These are phyloP conservation scores for Cyanoderma ruficeps DNA, from an alignment of 2,113 vertebrate genomes.

Conservation along the genomic window DNA sequence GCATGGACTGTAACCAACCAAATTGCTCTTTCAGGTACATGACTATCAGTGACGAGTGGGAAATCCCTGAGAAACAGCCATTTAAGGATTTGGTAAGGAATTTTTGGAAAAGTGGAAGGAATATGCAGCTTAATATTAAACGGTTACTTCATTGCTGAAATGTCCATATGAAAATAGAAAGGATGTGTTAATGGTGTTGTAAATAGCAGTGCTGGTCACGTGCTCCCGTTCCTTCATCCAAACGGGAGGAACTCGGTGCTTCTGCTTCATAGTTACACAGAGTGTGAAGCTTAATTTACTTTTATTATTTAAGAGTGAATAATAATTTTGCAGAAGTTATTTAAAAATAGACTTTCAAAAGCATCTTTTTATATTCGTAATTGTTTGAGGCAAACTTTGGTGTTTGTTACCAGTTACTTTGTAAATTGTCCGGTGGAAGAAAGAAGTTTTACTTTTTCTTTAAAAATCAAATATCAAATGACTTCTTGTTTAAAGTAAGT, in stretches of 20 bases:
- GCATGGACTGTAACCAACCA: not conserved
- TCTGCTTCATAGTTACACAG: not conserved
- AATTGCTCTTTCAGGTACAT: slow-evolving; percentile 83
- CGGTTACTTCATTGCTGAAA: not conserved
- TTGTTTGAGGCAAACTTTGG: not conserved
- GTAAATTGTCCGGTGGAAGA: not conserved
- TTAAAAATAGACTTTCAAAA: not conserved
- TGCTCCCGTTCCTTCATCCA: not conserved
- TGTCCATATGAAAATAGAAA: not conserved
- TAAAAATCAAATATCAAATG: not conserved
- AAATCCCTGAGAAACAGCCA: slow-evolving; percentile 93
- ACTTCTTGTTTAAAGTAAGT: not conserved
- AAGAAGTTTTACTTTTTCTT: not conserved
- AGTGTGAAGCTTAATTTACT: not conserved
- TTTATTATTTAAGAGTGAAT: not conserved
- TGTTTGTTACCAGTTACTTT: not conserved
- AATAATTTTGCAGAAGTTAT: not conserved
- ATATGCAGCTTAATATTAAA: not conserved
- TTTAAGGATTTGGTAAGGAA: slow-evolving; percentile 96
- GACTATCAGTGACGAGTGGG: slow-evolving; percentile 97
- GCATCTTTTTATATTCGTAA: not conserved
- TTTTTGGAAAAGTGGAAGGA: not conserved
- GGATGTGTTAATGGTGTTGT: not conserved
- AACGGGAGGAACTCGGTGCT: not conserved
- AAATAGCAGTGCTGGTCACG: not conserved